Evolutionary conservation across 2,113 vertebrate species (phyloP), one percentile per base, ranked within the genome.

Genomic region (Podarcis muralis): DNA sequence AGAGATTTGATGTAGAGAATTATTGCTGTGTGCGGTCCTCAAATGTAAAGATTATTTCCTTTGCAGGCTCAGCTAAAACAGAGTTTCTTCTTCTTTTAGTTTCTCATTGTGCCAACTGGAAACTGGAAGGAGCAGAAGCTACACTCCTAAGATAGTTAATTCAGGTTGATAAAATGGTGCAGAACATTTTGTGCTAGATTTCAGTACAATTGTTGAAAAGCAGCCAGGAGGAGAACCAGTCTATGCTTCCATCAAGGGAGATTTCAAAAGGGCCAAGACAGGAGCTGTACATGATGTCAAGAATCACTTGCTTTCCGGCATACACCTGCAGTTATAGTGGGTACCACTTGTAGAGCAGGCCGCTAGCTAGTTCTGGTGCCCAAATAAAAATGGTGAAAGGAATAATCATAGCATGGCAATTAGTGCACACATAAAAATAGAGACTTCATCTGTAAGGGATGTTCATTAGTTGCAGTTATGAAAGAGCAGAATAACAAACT

Each of bases 261-360:
- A 66, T 77, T 83, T 83, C 80, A 77, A 83, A 82, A 65, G 75
- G 75, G 74, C 85, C 43, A 20, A 78, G 75, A 43, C 25, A 86
- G 6, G 57, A 66, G 48, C 62, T 37, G 8, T 83, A n/a, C 68
- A 88, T 78, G n/a, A 69, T 2, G 40, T 40, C 62, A 84, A 57
- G 69, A 84, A 53, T 68, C 37, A 16, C n/a, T 59, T 78, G 40
- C 40, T 69, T 69, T 32, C 65, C 59, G 72, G 81, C 57, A 83
- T 37, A 32, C 9, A 53, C 68, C 59, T 20, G 8, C 43, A 57
- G 32, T 71, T 48, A 53, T 9, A 69, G 37, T n/a, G 75, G 57
- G 3, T 68, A 35, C 37, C 13, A 3, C 57, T 68, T 83, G 37
- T 69, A 37, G 81, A 68, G 59, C 72, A 48, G 40, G 57, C 68